phyloP scores from a whole-genome alignment of 2,888 invertebrate species.

The Agrotis ipsilon region DNA sequence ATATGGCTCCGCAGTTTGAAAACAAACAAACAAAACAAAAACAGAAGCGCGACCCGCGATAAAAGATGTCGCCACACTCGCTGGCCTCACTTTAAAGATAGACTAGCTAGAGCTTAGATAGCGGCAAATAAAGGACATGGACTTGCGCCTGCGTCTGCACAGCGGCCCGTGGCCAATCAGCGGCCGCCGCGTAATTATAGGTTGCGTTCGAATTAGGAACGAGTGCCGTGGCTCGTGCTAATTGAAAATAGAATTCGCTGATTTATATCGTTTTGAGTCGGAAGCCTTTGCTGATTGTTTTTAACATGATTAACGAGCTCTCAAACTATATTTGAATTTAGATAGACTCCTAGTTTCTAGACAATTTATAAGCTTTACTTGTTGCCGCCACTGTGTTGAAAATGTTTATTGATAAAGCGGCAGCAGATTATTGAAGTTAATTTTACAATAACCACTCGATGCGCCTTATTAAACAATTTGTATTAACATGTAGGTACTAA shows the following conservation, averaged over 20 bases:
- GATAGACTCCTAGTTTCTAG: constrained; percentile 57
- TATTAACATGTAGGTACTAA: constrained; percentile 24
- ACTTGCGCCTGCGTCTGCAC: constrained; percentile 76
- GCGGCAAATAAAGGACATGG: constrained; percentile 73
- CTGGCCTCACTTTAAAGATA: constrained; percentile 85
- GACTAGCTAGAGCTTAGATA: constrained; percentile 81
- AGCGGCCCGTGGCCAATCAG: constrained; percentile 79
- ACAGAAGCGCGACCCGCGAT: constrained; percentile 85
- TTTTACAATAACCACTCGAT: constrained; percentile 26
- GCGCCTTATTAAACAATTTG: constrained; percentile 34
- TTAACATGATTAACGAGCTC: constrained; percentile 75
- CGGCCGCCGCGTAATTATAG: constrained; percentile 85
- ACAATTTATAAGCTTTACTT: constrained; percentile 61
- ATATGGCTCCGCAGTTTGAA: constrained; percentile 86
- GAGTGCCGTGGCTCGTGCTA: constrained; percentile 82
- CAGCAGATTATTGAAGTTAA: constrained; percentile 33
- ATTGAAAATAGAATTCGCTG: constrained; percentile 87
- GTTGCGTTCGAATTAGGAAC: constrained; percentile 87
- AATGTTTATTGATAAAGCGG: constrained; percentile 55
- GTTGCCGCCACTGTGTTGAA: constrained; percentile 56
- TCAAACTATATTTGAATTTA: constrained; percentile 66
- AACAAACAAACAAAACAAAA: constrained; percentile 86
- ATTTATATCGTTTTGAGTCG: constrained; percentile 81
- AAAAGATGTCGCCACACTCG: constrained; percentile 88
- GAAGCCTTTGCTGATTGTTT: constrained; percentile 79